Evolutionary conservation across 2,888 invertebrate species (phyloP), one percentile per base, ranked within the genome.

Genomic region (Aporophyla nigra): DNA sequence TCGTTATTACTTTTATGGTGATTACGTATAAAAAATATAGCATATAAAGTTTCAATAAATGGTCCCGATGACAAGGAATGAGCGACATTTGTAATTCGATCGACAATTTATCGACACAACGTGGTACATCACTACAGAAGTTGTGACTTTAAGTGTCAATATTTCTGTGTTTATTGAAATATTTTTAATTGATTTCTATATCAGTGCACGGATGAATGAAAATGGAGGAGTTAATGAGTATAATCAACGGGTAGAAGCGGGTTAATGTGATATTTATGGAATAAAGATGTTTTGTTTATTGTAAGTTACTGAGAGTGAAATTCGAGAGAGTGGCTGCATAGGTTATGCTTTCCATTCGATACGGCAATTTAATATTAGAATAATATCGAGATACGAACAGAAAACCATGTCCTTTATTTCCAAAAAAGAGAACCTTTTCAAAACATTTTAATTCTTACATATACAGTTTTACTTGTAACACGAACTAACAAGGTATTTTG

Each of bases 1-100:
- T 53, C 73, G 71, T 81, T 84, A 89, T 84, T 73, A 79, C 83
- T 71, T 86, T 86, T 79, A 87, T 78, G 78, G 74, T 88, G 78
- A 86, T 88, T 75, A 88, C 75, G 71, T 66, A 76, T 69, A 74
- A 82, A 33, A 88, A 74, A 80, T 76, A 83, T 78, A 62, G 80
- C 65, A 51, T 74, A 80, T 87, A 88, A 88, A 85, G 71, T 84
- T 84, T 75, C 88, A 71, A 74, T 81, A 82, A 82, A 88, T 81
- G 76, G 67, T n/a, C 6, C n/a, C 58, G 76, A 70, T 86, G 79
- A 82, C 81, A 78, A 54, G 66, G 80, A 78, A 83, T 76, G 73
- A 78, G 14, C 51, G 80, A 80, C 76, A 68, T 85, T 79, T 61
- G 85, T 87, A 79, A 83, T 87, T 80, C 33, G 58, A 72, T 76